phyloP scores from a whole-genome alignment of 1,140 invertebrate genomes.

The Gryon sp. region DNA sequence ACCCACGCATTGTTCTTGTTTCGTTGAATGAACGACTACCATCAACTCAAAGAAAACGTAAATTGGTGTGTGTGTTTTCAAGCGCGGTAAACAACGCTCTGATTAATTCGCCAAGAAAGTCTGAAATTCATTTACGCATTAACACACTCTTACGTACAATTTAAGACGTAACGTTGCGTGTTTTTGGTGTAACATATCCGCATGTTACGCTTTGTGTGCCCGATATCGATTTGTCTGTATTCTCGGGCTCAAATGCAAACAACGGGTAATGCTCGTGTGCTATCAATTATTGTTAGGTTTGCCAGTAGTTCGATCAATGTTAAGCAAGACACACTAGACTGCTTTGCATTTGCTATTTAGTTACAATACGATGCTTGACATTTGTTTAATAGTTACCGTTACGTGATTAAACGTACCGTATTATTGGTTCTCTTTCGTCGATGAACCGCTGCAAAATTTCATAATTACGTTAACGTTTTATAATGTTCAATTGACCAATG shows the following conservation, averaged over 20 bases:
- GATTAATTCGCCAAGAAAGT: conserved; percentile 44
- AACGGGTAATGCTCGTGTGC: conserved; percentile 56
- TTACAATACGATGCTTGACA: conserved; percentile 49
- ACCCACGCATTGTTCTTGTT: conserved; percentile 29
- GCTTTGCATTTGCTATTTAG: conserved; percentile 58
- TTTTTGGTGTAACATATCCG: conserved; percentile 43
- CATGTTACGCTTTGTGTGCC: conserved; percentile 45
- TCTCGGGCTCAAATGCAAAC: conserved; percentile 53
- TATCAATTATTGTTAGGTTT: conserved; percentile 63
- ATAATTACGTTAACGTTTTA: conserved; percentile 23
- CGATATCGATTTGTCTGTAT: conserved; percentile 56
- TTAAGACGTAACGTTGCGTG: conserved; percentile 44
- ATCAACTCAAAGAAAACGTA: not conserved
- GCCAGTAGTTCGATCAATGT: conserved; percentile 60
- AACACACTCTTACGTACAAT: conserved; percentile 20
- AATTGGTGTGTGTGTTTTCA: conserved; percentile 18
- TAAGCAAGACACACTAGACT: conserved; percentile 55
- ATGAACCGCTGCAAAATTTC: not conserved
- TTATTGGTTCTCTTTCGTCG: conserved; percentile 27
- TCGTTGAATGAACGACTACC: conserved; percentile 9
- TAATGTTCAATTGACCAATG: conserved; percentile 16
- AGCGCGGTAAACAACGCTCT: conserved; percentile 27
- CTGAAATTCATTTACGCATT: conserved; percentile 48
- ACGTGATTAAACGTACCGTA: conserved; percentile 39
- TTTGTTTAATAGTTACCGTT: conserved; percentile 50